Conservation (phyloP, 2,797 vertebrate genomes). For the Eulemur albifrons region DNA sequence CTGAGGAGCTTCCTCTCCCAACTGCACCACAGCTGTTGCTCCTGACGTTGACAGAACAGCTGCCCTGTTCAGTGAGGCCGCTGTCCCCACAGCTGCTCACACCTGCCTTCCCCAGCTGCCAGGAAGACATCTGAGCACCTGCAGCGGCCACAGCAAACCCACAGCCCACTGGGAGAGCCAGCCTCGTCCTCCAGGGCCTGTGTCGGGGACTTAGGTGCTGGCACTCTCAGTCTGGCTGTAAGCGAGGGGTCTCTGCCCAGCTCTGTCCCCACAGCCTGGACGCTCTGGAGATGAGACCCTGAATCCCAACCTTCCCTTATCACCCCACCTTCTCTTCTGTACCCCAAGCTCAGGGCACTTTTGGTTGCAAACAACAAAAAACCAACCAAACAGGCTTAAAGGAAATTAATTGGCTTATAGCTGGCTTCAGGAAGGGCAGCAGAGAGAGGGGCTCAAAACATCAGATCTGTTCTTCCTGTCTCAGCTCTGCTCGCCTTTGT, state of each 20-base stretch:
- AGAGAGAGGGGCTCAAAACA: neutral
- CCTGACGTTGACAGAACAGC: neutral
- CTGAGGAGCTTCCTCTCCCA: neutral
- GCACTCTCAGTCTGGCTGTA: neutral
- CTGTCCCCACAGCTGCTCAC: neutral
- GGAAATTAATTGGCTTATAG: neutral
- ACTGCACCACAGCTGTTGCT: neutral
- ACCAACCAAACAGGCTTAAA: neutral
- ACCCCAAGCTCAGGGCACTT: neutral
- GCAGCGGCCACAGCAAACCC: neutral
- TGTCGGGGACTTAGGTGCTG: neutral
- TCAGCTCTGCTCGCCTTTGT: neutral
- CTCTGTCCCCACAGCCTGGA: neutral
- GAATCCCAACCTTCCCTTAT: neutral
- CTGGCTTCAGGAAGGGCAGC: neutral
- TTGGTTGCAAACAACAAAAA: neutral
- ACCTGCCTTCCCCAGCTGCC: neutral
- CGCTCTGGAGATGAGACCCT: neutral
- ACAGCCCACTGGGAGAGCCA: neutral
- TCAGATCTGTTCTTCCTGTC: neutral
- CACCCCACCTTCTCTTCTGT: neutral
- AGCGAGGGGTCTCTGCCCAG: neutral
- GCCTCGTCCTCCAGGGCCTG: neutral
- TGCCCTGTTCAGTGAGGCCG: neutral
- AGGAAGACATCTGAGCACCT: neutral